Evolutionary conservation across 2,888 invertebrate genomes (phyloP).

Genomic region (Hoplodrina ambigua): DNA sequence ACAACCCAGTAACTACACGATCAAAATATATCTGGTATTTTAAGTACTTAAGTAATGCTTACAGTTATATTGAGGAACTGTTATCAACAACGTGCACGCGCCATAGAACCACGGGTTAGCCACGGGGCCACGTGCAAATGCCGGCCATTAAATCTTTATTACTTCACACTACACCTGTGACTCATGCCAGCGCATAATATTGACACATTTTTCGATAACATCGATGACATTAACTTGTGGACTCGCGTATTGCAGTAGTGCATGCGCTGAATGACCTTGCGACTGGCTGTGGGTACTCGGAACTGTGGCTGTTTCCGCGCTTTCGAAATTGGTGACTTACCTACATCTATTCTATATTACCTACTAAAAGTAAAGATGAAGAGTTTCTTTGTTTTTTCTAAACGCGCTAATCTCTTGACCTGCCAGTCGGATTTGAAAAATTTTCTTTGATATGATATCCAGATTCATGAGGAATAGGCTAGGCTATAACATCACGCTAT

Average conservation of each 20-base stretch:
- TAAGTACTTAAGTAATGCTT: background rate
- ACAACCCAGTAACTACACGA: too few species aligned
- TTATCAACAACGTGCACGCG: constrained; percentile 35
- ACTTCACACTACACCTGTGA: constrained; percentile 45
- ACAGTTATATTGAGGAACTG: constrained; percentile 36
- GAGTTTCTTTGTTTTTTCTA: too few species aligned
- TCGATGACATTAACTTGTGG: constrained; percentile 40
- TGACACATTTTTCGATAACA: constrained; percentile 47
- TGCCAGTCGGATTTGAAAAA: too few species aligned
- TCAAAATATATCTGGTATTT: too few species aligned
- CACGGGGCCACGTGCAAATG: constrained; percentile 48
- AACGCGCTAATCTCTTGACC: too few species aligned
- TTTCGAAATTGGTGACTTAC: background rate
- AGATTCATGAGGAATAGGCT: too few species aligned
- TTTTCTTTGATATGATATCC: too few species aligned
- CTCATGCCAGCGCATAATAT: constrained; percentile 54
- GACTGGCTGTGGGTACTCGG: background rate
- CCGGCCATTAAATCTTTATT: constrained; percentile 44
- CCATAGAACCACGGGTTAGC: background rate
- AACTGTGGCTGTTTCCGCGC: background rate
- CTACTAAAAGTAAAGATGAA: too few species aligned
- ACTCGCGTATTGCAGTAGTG: constrained; percentile 1
- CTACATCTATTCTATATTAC: background rate
- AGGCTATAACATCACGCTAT: too few species aligned
- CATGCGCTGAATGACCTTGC: constrained; percentile 24